Evolutionary conservation across 1,140 invertebrate genomes (phyloP).

Genomic region (Dinoponera quadriceps): DNA sequence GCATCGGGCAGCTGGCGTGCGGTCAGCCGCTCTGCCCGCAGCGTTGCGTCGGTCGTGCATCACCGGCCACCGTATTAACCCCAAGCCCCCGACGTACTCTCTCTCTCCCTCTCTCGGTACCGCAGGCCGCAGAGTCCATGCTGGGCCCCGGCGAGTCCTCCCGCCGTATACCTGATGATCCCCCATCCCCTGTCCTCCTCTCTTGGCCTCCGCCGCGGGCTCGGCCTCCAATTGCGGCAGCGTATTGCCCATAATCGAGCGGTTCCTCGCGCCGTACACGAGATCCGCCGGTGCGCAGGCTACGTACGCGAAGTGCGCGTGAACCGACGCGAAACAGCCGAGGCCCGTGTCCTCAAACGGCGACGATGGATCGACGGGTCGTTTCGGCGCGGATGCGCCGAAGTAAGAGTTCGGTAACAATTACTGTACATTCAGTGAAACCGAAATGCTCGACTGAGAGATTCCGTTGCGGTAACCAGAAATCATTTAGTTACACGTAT

Average conservation of each 20-base stretch:
- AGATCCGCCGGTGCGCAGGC: background rate
- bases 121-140: conserved; percentile 72
- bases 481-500: too few relatives aligned
- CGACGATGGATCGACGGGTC: too few relatives aligned
- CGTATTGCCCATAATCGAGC: conserved; percentile 63
- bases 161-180: conserved; percentile 18
- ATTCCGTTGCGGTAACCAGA: too few relatives aligned
- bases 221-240: conserved; percentile 9
- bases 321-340: too few relatives aligned
- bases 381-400: too few relatives aligned
- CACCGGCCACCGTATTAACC: conserved; percentile 84
- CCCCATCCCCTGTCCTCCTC: background rate
- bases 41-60: conserved; percentile 83
- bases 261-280: conserved; percentile 46
- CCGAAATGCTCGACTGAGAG: too few relatives aligned
- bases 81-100: conserved; percentile 76
- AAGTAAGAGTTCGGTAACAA: too few relatives aligned
- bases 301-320: background rate
- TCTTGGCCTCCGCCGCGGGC: background rate
- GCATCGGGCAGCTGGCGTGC: conserved; percentile 83
- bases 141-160: conserved; percentile 47
- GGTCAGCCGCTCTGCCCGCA: conserved; percentile 82
- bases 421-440: too few relatives aligned
- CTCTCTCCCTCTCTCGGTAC: conserved; percentile 23
- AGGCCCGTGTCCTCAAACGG: too few relatives aligned